These are phyloP conservation scores for Chrysolophus pictus DNA, from an alignment of 2,797 vertebrate genomes.

Conservation along the genomic window DNA sequence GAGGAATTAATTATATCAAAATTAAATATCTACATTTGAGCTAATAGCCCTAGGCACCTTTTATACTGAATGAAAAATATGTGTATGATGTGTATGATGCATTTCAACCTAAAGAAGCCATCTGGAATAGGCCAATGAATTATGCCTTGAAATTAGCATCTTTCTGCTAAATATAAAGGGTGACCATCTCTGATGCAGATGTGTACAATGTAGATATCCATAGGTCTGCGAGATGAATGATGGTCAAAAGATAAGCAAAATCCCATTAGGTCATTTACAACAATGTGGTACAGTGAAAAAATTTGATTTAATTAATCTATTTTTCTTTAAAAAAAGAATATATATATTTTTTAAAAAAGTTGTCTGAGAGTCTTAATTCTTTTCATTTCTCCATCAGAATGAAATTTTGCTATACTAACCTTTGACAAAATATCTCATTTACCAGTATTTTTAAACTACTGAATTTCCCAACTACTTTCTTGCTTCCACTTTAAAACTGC, in stretches of 20 bases:
- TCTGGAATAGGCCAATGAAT: not conserved
- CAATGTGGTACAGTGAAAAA: not conserved
- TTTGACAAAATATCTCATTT: conserved; percentile 50
- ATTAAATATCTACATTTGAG: not conserved
- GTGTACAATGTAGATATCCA: not conserved
- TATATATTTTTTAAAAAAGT: too few relatives aligned
- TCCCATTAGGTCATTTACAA: not conserved
- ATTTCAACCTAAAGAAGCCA: not conserved
- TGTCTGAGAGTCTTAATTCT: conserved; percentile 14
- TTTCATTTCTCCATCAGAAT: conserved; percentile 71
- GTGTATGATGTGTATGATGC: not conserved
- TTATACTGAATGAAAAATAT: not conserved
- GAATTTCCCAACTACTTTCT: conserved; percentile 47
- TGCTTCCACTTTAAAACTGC: conserved; percentile 70
- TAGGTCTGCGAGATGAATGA: not conserved
- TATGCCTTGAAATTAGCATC: not conserved
- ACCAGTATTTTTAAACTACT: conserved; percentile 71
- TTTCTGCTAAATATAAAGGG: not conserved
- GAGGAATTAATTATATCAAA: not conserved
- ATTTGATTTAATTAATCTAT: not conserved
- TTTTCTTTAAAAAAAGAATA: not conserved
- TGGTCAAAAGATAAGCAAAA: not conserved
- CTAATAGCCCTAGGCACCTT: not conserved
- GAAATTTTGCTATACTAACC: conserved; percentile 53
- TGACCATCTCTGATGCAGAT: not conserved